Percentiles rank a stretch among this genome's conserved stretches.
phyloP scores from a whole-genome alignment of 1,140 invertebrate genomes.

The Drosophila varians region DNA sequence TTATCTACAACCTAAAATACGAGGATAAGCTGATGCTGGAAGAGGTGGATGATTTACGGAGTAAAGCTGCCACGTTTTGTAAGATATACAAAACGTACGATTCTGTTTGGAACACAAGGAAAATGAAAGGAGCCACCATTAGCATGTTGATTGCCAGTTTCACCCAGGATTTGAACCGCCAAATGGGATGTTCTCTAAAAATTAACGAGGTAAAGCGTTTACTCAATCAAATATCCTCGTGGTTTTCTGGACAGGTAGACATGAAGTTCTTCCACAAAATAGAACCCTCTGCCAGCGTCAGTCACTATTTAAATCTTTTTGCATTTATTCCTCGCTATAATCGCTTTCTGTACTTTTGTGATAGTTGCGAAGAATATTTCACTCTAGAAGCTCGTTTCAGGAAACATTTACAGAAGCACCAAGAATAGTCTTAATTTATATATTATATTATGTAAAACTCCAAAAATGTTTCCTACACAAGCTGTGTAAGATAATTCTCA shows the following conservation, averaged over 20 bases:
- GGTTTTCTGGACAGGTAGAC: conserved; percentile 42
- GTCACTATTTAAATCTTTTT: conserved; percentile 51
- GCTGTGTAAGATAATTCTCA: neutral
- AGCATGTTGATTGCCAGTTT: neutral
- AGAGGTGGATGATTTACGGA: conserved; percentile 23
- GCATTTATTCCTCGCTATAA: conserved; percentile 49
- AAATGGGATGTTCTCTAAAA: conserved; percentile 20
- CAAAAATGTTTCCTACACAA: neutral
- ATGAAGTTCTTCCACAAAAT: conserved; percentile 35
- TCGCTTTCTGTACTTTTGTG: conserved; percentile 36
- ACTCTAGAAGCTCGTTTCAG: conserved; percentile 17
- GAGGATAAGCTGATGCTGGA: conserved; percentile 43
- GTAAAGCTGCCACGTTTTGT: conserved; percentile 27
- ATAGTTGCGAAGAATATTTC: conserved; percentile 39
- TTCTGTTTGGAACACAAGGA: conserved; percentile 36
- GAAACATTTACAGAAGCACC: conserved; percentile 30
- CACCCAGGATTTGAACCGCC: conserved; percentile 28
- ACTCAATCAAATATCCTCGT: conserved; percentile 56
- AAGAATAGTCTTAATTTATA: neutral
- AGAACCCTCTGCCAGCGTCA: neutral
- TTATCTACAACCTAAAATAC: conserved; percentile 22
- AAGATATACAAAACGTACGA: conserved; percentile 17
- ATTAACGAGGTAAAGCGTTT: conserved; percentile 57
- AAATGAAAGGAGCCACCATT: neutral
- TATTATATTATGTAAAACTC: neutral